Evolutionary conservation across 1,140 invertebrate species (phyloP).

Genomic region (Eriosoma lanigerum): DNA sequence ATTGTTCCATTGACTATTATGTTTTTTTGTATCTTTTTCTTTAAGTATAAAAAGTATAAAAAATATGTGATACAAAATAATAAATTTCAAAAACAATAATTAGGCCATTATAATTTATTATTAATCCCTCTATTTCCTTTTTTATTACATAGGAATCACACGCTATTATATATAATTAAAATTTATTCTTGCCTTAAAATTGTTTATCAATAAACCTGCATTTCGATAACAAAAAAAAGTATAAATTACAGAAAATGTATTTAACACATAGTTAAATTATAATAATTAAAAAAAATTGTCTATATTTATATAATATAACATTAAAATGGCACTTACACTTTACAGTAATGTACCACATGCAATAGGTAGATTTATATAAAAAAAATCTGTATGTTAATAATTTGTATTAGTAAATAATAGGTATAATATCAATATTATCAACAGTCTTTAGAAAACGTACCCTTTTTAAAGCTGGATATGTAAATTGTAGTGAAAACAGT

Average conservation of each 20-base stretch:
- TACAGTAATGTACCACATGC: slow-evolving; percentile 22
- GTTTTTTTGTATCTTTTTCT: slow-evolving; percentile 35
- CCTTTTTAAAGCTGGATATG: slow-evolving; percentile 51
- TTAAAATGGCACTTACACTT: slow-evolving; percentile 35
- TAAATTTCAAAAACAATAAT: slow-evolving; percentile 45
- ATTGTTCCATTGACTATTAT: slow-evolving; percentile 51
- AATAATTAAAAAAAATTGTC: slow-evolving; percentile 31
- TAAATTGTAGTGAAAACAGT: slow-evolving; percentile 43
- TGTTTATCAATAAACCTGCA: slow-evolving; percentile 48
- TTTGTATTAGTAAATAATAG: slow-evolving; percentile 37
- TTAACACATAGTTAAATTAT: slow-evolving; percentile 38
- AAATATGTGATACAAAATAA: slow-evolving; percentile 47
- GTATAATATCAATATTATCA: slow-evolving; percentile 49
- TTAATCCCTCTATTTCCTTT: slow-evolving; percentile 14
- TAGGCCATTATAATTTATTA: slow-evolving; percentile 33
- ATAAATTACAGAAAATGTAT: slow-evolving; percentile 39
- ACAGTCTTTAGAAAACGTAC: slow-evolving; percentile 51
- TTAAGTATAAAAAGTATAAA: slow-evolving; percentile 51
- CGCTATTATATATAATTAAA: slow-evolving; percentile 11
- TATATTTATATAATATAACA: slow-evolving; percentile 39
- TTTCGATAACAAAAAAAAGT: slow-evolving; percentile 34
- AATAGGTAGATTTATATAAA: slow-evolving; percentile 42
- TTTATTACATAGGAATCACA: slow-evolving; percentile 26
- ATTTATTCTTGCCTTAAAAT: slow-evolving; percentile 28
- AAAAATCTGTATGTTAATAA: slow-evolving; percentile 36